Conservation (phyloP, 2,797 vertebrate genomes). For the Microchirus variegatus region DNA sequence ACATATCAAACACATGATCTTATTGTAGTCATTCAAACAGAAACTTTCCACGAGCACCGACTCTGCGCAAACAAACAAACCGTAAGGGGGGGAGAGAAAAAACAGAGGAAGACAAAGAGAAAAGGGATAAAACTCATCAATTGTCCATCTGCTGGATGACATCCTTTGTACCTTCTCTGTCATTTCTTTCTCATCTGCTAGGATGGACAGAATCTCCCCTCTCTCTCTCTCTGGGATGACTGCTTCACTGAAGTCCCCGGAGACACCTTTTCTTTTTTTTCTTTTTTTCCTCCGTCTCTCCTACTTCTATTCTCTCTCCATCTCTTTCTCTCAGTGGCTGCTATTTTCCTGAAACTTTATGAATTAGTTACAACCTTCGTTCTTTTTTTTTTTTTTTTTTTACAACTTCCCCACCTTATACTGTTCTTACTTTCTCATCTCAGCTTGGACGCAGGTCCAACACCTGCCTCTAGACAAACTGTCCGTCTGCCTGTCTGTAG, state of each 20-base stretch:
- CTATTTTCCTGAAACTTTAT: conserved; percentile 84
- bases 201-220: conserved; percentile 80
- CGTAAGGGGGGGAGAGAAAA: neutral
- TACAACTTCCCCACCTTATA: conserved; percentile 32
- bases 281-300: conserved; percentile 60
- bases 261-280: conserved; percentile 76
- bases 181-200: conserved; percentile 83
- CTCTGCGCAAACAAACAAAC: conserved; percentile 80
- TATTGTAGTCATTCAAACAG: conserved; percentile 67
- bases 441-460: conserved; percentile 64
- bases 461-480: conserved; percentile 77
- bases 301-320: conserved; percentile 48
- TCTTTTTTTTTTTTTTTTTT: conserved; percentile 59
- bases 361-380: conserved; percentile 84
- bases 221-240: conserved; percentile 76
- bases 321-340: conserved; percentile 65
- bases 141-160: conserved; percentile 84
- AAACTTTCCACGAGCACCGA: conserved; percentile 75
- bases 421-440: conserved; percentile 67
- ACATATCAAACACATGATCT: conserved; percentile 72
- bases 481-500: conserved; percentile 49
- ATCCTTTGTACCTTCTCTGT: conserved; percentile 85
- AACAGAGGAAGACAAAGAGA: conserved; percentile 64
- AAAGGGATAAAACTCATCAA: conserved; percentile 80
- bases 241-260: conserved; percentile 81